A percentile compares a stretch with the other conserved stretches of the same genome.
Conservation (phyloP, 2,888 invertebrate species). For the Lathronympha strigana region DNA sequence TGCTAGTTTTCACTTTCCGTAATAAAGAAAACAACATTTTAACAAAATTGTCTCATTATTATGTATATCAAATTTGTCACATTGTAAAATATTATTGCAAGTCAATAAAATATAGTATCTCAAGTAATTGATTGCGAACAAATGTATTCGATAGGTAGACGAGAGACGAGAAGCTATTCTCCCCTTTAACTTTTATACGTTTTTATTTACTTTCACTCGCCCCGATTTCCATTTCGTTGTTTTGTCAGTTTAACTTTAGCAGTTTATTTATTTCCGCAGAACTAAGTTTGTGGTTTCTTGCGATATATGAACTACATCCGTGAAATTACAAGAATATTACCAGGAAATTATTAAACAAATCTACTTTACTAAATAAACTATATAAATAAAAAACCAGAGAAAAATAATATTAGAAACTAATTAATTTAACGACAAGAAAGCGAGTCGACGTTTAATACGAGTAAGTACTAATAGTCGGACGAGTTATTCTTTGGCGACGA, state of each 20-base stretch:
- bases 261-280: too few relatives aligned
- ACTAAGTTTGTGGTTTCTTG: too few relatives aligned
- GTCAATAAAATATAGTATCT: background rate
- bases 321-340: too few relatives aligned
- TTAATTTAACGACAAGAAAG: background rate
- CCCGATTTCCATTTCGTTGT: too few relatives aligned
- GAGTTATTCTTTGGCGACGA: constrained; percentile 45
- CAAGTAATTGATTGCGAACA: background rate
- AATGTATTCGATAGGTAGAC: too few relatives aligned
- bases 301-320: too few relatives aligned
- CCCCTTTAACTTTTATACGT: too few relatives aligned
- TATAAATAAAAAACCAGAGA: background rate
- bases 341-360: too few relatives aligned
- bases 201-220: too few relatives aligned
- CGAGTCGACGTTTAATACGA: constrained; percentile 35
- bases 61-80: background rate
- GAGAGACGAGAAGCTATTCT: too few relatives aligned
- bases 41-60: background rate
- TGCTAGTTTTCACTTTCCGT: constrained; percentile 46
- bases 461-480: too few relatives aligned
- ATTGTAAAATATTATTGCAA: background rate
- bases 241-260: too few relatives aligned
- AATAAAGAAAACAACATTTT: constrained; percentile 1
- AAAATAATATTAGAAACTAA: background rate
- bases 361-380: background rate